Evolutionary conservation across 1,140 invertebrate species (phyloP), one percentile per base, ranked within the genome.

Genomic region (Luehdorfia chinensis): DNA sequence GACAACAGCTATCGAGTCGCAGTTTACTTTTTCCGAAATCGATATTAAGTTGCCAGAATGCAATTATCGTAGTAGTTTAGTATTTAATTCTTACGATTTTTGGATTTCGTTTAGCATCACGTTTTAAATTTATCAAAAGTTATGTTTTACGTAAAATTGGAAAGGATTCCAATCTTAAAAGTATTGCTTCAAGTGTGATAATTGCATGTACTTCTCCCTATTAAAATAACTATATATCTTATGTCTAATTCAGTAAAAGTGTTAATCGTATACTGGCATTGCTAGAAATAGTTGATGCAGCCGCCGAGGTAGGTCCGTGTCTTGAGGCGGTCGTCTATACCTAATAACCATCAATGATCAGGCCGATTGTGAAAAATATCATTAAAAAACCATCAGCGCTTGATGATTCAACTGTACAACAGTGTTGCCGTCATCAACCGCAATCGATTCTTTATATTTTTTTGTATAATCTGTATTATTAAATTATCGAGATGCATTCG

Each of bases 331-430:
- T 75, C 53, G 62, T n/a, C n/a, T n/a, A n/a, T 74, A 74, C 66
- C 71, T 84, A 84, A 84, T 78, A 81, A 75, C 80, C 75, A 69
- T 75, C 78, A 79, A 81, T 79, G 75, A 84, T 84, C 75, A 69
- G 65, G 56, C 61, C 75, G 75, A 83, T 84, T 80, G 80, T 80
- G 76, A 83, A 84, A 84, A 84, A 83, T 83, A 84, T 80, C 78
- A 84, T 83, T 83, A 84, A 84, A 84, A 83, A 83, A 83, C 76
- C 76, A 84, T 83, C 80, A 84, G 71, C 60, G 70, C 59, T 64
- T 79, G 76, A 83, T 83, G 76, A 78, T 84, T 83, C 70, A 70
- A 69, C 65, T 69, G 66, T 67, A 55, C 55, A 2, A 6, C 64
- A 59, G 54, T 54, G 69, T 55, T 57, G 64, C 57, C 60, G 65